Percentiles rank a stretch among this genome's conserved stretches.
phyloP scores from a whole-genome alignment of 2,113 vertebrate genomes.

The Anser brachyrhynchus region DNA sequence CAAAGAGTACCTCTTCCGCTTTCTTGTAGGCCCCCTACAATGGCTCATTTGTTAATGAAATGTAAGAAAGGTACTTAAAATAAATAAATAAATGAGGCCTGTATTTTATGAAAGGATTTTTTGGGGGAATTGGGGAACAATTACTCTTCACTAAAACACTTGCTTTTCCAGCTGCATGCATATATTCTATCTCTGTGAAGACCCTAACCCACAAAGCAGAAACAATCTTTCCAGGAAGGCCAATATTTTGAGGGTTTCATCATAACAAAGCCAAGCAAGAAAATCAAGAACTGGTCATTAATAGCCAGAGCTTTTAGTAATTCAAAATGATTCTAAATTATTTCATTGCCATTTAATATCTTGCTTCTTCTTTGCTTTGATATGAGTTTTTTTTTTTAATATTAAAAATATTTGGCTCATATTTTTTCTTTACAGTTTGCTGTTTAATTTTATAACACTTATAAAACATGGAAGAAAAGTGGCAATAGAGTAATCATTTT shows the following conservation, averaged over 20 bases:
- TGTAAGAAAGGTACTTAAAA: not conserved
- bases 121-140: constrained; percentile 27
- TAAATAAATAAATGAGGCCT: not conserved
- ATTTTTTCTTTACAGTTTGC: not conserved
- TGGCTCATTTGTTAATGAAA: constrained; percentile 3
- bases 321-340: not conserved
- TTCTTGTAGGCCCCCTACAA: not conserved
- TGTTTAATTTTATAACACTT: constrained; percentile 29
- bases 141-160: constrained; percentile 22
- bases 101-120: constrained; percentile 31
- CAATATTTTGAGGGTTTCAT: not conserved
- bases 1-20: too few species aligned
- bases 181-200: not conserved
- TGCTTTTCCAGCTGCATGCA: constrained; percentile 38
- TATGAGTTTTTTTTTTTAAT: not conserved
- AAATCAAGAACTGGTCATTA: not conserved
- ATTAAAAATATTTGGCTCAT: not conserved
- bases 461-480: not conserved
- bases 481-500: constrained; percentile 42
- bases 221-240: not conserved
- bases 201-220: constrained; percentile 11
- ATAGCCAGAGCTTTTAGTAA: not conserved
- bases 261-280: not conserved
- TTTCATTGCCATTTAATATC: not conserved
- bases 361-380: not conserved